phyloP scores from a whole-genome alignment of 2,888 invertebrate species.

The Exephanes ischioxanthus region DNA sequence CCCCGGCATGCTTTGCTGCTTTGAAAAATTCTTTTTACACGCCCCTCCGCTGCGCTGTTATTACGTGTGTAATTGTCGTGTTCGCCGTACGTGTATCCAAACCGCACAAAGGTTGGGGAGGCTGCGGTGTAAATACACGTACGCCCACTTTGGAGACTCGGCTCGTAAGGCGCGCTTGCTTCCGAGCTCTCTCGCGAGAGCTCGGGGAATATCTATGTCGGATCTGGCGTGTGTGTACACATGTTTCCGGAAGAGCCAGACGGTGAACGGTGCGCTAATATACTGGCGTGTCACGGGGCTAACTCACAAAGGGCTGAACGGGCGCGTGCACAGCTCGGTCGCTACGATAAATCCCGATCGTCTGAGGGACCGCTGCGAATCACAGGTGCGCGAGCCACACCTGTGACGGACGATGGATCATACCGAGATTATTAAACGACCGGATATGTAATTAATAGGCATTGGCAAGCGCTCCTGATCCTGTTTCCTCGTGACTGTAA shows the following conservation, averaged over 20 bases:
- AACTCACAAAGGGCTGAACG: constrained; percentile 34
- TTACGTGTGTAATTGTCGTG: constrained; percentile 50
- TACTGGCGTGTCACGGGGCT: constrained; percentile 9
- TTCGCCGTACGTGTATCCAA: constrained; percentile 18
- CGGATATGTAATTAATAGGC: constrained; percentile 46
- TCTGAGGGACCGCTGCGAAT: background rate
- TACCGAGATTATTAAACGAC: constrained; percentile 23
- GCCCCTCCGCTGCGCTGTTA: constrained; percentile 25
- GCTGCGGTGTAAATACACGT: background rate
- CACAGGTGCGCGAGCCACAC: constrained; percentile 48
- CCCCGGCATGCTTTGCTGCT: constrained; percentile 3
- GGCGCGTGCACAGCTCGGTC: constrained; percentile 16
- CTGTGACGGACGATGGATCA: constrained; percentile 30
- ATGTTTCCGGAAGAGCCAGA: constrained; percentile 34
- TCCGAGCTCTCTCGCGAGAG: background rate
- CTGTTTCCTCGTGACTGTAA: background rate
- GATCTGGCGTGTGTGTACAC: constrained; percentile 21
- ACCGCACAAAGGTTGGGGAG: background rate
- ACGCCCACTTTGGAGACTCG: background rate
- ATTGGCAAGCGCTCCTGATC: constrained; percentile 6
- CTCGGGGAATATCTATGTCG: constrained; percentile 13
- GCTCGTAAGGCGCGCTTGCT: constrained; percentile 12
- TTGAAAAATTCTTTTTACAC: constrained; percentile 24
- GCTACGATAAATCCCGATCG: constrained; percentile 36
- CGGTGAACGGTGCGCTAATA: constrained; percentile 5